Conservation (phyloP, 1,140 invertebrate species). For the Drosophila prosaltans region DNA sequence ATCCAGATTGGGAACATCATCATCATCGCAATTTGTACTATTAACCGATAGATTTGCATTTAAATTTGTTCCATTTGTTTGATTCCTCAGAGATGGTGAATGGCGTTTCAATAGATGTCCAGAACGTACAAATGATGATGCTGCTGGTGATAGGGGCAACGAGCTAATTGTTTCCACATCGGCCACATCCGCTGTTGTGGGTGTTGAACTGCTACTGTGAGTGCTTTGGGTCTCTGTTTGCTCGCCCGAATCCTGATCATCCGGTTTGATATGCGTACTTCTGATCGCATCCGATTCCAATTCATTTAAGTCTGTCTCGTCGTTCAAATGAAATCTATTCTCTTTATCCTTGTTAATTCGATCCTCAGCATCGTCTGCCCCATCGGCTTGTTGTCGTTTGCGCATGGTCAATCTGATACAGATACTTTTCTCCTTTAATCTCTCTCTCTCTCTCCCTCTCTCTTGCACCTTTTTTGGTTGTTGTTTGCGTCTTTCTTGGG, state of each 20-base stretch:
- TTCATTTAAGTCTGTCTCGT: conserved; percentile 45
- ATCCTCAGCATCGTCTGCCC: conserved; percentile 31
- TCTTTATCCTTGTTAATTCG: conserved; percentile 24
- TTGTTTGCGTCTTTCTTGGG: not conserved
- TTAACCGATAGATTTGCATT: conserved; percentile 4
- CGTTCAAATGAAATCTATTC: conserved; percentile 71
- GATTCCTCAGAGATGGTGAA: conserved; percentile 18
- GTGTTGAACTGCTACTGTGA: conserved; percentile 71
- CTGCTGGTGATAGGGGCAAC: conserved; percentile 54
- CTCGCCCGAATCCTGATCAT: conserved; percentile 50
- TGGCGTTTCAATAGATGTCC: conserved; percentile 50
- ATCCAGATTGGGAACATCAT: conserved; percentile 50
- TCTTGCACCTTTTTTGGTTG: not conserved
- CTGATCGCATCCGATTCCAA: conserved; percentile 5
- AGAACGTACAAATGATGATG: conserved; percentile 15
- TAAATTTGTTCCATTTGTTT: not conserved
- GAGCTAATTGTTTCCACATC: conserved; percentile 69
- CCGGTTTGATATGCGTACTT: conserved; percentile 36
- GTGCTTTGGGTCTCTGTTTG: conserved; percentile 69
- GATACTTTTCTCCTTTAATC: not conserved
- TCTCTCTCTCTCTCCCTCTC: not conserved
- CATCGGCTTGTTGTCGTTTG: conserved; percentile 45
- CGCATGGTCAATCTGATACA: conserved; percentile 42
- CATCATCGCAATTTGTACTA: conserved; percentile 10
- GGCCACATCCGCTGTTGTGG: conserved; percentile 77